These are phyloP conservation scores for Etheostoma spectabile DNA, from an alignment of 2,113 vertebrate species.

Conservation along the genomic window DNA sequence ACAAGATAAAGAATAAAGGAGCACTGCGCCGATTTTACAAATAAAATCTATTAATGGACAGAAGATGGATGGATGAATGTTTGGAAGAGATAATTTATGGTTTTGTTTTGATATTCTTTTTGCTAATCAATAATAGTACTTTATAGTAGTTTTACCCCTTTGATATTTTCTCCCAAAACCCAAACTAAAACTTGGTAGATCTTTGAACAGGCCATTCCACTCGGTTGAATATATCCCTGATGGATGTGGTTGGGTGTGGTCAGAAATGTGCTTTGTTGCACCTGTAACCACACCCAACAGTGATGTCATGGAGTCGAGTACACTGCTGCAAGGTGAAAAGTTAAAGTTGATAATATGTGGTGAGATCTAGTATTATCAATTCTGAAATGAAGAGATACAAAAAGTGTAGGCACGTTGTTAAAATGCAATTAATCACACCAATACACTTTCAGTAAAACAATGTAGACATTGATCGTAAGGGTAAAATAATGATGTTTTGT, in stretches of 20 bases:
- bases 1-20: background rate
- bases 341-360: background rate
- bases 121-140: background rate
- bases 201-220: background rate
- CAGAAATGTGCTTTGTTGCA: no score
- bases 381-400: background rate
- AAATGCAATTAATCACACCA: background rate
- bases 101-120: background rate
- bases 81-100: background rate
- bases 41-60: background rate
- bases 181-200: background rate
- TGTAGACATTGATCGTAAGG: background rate
- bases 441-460: background rate
- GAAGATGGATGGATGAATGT: background rate
- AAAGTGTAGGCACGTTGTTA: background rate
- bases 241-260: background rate
- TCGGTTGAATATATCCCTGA: background rate
- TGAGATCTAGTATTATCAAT: background rate
- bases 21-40: background rate
- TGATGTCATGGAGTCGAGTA: background rate
- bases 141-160: background rate
- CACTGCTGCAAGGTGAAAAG: background rate
- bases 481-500: slow-evolving; percentile 9
- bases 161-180: background rate
- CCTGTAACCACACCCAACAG: background rate